These are phyloP conservation scores for Bergia sp. DNA, from an alignment of 92 coral and sea anemone genomes.

Conservation along the genomic window DNA sequence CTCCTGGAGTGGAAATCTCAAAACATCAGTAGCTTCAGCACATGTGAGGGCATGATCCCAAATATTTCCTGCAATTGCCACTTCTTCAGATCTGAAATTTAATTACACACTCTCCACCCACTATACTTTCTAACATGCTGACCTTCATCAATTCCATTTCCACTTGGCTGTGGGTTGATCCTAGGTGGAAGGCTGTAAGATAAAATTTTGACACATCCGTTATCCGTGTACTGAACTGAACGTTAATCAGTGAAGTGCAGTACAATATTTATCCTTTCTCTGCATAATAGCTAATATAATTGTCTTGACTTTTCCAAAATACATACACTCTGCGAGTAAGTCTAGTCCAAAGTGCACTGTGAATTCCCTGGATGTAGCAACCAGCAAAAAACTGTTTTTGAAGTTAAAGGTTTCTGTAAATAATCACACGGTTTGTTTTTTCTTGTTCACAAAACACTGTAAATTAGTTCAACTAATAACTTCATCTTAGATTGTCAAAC, in stretches of 20 bases:
- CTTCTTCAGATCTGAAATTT: neutral
- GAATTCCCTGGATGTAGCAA: too few species aligned
- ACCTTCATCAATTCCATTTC: slow-evolving; percentile 38
- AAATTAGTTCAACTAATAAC: neutral
- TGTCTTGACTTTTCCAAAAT: too few species aligned
- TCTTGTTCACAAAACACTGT: neutral
- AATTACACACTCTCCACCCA: neutral
- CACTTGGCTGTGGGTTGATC: slow-evolving; percentile 52
- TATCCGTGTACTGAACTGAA: neutral
- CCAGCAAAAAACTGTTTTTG: too few species aligned
- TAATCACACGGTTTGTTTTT: too few species aligned
- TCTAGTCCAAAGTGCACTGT: too few species aligned
- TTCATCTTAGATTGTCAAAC: neutral
- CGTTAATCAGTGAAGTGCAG: too few species aligned
- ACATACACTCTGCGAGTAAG: too few species aligned
- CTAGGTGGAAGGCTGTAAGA: slow-evolving; percentile 55
- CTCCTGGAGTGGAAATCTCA: neutral
- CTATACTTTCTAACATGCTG: neutral
- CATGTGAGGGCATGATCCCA: neutral
- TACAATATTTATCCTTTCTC: too few species aligned
- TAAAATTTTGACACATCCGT: neutral
- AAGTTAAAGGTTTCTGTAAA: neutral
- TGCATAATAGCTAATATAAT: too few species aligned
- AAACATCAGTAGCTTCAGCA: neutral
- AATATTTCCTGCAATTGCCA: neutral